Conservation (phyloP, 2,113 vertebrate genomes). For the Pontoporia blainvillei region DNA sequence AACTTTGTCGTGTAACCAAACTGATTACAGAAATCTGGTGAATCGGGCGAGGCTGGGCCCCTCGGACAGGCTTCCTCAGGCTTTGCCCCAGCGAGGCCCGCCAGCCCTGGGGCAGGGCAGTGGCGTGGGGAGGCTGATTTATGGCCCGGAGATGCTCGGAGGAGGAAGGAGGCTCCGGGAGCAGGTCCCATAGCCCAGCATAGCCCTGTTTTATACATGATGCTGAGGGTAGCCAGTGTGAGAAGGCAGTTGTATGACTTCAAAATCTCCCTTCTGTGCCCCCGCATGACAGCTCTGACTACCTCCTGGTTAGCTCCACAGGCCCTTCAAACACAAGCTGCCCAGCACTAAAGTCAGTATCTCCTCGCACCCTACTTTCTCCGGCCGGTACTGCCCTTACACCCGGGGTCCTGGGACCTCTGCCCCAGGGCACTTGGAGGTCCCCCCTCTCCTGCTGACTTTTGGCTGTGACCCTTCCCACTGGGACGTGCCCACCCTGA, state of each 20-base stretch:
- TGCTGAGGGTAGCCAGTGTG: background rate
- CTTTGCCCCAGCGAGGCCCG: background rate
- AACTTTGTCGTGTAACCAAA: conserved; percentile 63
- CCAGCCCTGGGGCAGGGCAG: background rate
- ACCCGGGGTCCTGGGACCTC: background rate
- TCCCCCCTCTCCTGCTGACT: background rate
- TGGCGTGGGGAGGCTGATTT: background rate
- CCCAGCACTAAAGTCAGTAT: background rate
- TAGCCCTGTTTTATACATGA: rapidly evolving
- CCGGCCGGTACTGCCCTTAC: background rate
- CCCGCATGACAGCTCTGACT: background rate
- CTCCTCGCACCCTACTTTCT: rapidly evolving
- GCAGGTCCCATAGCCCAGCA: background rate
- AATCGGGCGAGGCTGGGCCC: background rate
- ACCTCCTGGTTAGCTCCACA: background rate
- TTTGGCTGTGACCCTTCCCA: background rate
- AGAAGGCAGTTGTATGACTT: background rate
- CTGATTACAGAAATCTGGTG: conserved; percentile 59
- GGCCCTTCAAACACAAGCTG: background rate
- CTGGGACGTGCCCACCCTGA: too few species aligned
- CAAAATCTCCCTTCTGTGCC: background rate
- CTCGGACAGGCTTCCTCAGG: background rate
- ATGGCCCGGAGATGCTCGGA: background rate
- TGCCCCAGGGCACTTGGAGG: background rate
- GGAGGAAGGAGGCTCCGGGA: background rate